Evolutionary conservation across 2,888 invertebrate genomes (phyloP), one percentile per base, ranked within the genome.

Genomic region (Margaritifera margaritifera): DNA sequence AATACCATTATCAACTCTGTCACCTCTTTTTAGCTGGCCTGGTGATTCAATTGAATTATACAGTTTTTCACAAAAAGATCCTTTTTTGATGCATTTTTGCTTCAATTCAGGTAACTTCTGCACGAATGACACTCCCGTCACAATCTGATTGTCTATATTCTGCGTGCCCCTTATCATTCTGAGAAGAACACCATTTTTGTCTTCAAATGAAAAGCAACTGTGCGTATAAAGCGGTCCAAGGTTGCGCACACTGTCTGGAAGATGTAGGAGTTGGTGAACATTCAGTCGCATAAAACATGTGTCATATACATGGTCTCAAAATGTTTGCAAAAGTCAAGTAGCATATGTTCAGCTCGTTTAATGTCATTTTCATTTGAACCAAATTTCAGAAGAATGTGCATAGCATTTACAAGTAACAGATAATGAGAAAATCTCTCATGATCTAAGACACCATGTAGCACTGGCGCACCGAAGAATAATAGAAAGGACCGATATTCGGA

Each of bases 121-220:
- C 18, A 77, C n/a, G 55, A 74, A 74, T 18, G 74, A 75, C n/a
- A 77, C 62, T 20, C 74, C 77, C 50, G 71, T 77, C 54, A 59
- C 57, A 27, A 77, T 75, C 58, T 78, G 75, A 42, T 66, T 64
- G 59, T 72, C 78, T 55, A 74, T 72, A 64, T 68, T 64, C 63
- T 73, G 75, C 19, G 77, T 75, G 6, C 73, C 75, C 66, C 62
- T 64, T 25, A 78, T 69, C 66, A 69, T 64, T 68, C 73, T 73
- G 8, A 73, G 19, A n/a, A 75, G 5, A 42, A 66, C 1, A 18
- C 75, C 74, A 70, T 78, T 73, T 57, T 73, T 73, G 52, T 73
- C 68, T 55, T 76, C 76, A 64, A 76, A 78, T 31, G 72, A 66
- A 71, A 76, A 78, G 59, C 75, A 78, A 25, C 69, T 71, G 51